phyloP scores from a whole-genome alignment of 2,113 vertebrate species.

The Phodopus roborovskii region DNA sequence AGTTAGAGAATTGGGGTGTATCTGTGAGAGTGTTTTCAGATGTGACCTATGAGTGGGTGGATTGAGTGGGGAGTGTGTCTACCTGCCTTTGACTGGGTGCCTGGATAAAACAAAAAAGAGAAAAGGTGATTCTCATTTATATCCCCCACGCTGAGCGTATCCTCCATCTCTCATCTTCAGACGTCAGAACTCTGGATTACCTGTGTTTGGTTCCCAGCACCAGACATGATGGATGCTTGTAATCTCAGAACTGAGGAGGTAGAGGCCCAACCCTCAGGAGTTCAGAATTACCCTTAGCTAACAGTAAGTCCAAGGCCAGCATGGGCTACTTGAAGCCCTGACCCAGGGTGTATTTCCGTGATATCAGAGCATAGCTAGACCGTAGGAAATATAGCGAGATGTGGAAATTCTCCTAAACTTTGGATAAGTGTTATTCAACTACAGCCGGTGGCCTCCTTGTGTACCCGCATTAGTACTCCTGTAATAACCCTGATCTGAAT shows the following conservation, averaged over 20 bases:
- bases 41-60: neutral
- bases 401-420: neutral
- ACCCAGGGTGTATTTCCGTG: neutral
- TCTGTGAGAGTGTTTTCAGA: neutral
- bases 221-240: neutral
- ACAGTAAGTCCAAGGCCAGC: neutral
- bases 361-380: neutral
- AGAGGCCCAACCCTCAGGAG: neutral
- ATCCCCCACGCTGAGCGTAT: neutral
- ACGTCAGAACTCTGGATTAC: neutral
- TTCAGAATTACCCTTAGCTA: neutral
- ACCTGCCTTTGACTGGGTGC: neutral
- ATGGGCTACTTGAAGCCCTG: neutral
- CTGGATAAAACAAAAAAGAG: neutral
- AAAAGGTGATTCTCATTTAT: neutral
- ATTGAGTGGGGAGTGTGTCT: neutral
- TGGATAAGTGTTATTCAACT: neutral
- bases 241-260: neutral
- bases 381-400: neutral
- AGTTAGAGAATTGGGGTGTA: neutral
- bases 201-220: neutral
- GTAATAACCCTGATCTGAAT: neutral
- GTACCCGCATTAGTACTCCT: neutral
- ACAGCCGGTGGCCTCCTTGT: neutral
- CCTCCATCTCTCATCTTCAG: neutral